phyloP scores from a whole-genome alignment of 2,797 vertebrate genomes.

The Peromyscus aztecus region DNA sequence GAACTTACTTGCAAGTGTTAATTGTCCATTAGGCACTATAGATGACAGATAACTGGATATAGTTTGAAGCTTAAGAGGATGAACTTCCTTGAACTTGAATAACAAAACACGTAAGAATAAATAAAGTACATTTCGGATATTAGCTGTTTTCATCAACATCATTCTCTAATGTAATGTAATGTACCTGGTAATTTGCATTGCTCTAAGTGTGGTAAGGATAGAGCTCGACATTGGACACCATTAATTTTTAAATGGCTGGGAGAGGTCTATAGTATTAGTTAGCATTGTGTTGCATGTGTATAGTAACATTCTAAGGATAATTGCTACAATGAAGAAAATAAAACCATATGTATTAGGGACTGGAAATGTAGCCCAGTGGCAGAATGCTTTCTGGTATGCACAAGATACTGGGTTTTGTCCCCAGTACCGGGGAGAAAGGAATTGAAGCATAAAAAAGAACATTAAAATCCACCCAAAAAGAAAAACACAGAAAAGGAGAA shows the following conservation, averaged over 20 bases:
- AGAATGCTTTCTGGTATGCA: not conserved
- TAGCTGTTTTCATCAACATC: not conserved
- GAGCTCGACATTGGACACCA: not conserved
- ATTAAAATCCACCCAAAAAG: not conserved
- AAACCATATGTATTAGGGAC: not conserved
- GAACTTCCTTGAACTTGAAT: not conserved
- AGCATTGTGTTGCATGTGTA: not conserved
- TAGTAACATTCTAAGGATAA: not conserved
- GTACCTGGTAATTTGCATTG: not conserved
- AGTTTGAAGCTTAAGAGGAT: not conserved
- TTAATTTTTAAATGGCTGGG: not conserved
- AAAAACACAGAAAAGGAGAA: not conserved
- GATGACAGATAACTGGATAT: not conserved
- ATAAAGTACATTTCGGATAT: not conserved
- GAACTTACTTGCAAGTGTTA: not conserved
- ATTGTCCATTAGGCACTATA: not conserved
- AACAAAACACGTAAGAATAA: not conserved
- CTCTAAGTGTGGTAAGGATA: not conserved
- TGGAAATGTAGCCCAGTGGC: not conserved
- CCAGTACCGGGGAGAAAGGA: not conserved
- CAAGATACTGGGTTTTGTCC: not conserved
- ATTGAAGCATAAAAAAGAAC: not conserved
- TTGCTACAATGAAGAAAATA: not conserved
- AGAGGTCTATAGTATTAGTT: not conserved
- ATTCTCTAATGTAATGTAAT: not conserved